phyloP scores from a whole-genome alignment of 2,797 vertebrate species.

The Acipenser ruthenus region DNA sequence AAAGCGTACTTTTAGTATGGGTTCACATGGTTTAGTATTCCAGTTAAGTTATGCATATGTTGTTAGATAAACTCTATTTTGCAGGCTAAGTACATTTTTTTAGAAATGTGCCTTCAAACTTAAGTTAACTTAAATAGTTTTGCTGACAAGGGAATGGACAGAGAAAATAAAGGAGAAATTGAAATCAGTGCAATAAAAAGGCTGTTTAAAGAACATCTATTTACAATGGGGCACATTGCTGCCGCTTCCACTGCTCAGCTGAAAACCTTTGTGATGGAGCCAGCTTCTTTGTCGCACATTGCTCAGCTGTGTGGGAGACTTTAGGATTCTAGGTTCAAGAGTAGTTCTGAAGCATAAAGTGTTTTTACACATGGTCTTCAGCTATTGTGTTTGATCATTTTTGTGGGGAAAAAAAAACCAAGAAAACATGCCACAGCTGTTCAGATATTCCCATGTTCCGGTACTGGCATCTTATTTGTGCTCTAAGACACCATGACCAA shows the following conservation, averaged over 20 bases:
- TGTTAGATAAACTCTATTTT: too few relatives aligned
- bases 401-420: background rate
- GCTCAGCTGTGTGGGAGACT: background rate
- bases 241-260: background rate
- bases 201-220: constrained; percentile 59
- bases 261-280: constrained; percentile 1
- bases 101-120: too few relatives aligned
- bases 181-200: constrained; percentile 54
- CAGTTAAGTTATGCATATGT: too few relatives aligned
- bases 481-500: too few relatives aligned
- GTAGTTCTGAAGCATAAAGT: background rate
- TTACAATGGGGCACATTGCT: constrained; percentile 20
- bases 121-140: too few relatives aligned
- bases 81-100: too few relatives aligned
- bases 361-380: background rate
- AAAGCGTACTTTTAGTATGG: too few relatives aligned
- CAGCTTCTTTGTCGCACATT: background rate
- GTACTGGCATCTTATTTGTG: too few relatives aligned
- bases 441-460: background rate
- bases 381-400: constrained; percentile 4
- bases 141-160: too few relatives aligned
- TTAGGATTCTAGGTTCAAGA: background rate
- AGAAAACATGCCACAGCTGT: background rate
- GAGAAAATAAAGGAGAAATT: constrained; percentile 58
- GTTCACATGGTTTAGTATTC: too few relatives aligned